Percentiles rank a stretch among this genome's conserved stretches.
These are phyloP conservation scores for Latrodectus elegans DNA, from an alignment of 2,888 invertebrate genomes.

Conservation along the genomic window DNA sequence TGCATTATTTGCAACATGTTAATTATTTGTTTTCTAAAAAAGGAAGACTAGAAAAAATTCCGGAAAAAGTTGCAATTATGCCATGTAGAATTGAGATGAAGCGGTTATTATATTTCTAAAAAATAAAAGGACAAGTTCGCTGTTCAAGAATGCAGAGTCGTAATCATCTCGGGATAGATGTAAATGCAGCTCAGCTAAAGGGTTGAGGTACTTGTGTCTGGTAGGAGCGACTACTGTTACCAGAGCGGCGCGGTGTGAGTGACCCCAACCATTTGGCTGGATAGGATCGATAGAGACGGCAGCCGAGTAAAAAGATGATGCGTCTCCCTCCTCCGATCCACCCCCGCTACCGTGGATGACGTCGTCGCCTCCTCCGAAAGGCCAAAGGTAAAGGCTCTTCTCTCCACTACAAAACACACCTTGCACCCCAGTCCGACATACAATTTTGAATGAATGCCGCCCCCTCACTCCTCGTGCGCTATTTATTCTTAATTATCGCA, in stretches of 20 bases:
- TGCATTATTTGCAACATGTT: too few species aligned
- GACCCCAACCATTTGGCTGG: slow-evolving; percentile 19
- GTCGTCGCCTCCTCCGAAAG: slow-evolving; percentile 53
- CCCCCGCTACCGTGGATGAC: slow-evolving; percentile 33
- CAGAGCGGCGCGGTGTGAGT: slow-evolving; percentile 40
- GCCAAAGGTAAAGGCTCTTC: slow-evolving; percentile 51
- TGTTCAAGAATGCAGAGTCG: not conserved
- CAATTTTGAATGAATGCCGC: slow-evolving; percentile 18
- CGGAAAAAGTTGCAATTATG: too few species aligned
- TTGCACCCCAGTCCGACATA: not conserved
- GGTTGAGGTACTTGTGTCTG: slow-evolving; percentile 6
- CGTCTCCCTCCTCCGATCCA: slow-evolving; percentile 15
- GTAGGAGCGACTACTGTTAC: slow-evolving; percentile 53
- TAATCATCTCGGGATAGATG: too few species aligned
- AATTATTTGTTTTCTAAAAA: too few species aligned
- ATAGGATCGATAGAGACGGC: slow-evolving; percentile 43
- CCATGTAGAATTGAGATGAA: too few species aligned
- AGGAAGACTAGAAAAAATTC: too few species aligned
- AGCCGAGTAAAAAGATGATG: slow-evolving; percentile 57
- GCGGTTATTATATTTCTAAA: too few species aligned
- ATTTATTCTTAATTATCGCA: too few species aligned
- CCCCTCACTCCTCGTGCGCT: not conserved
- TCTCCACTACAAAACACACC: too few species aligned
- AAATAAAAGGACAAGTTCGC: not conserved
- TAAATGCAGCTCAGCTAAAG: not conserved